Evolutionary conservation across 2,888 invertebrate species (phyloP), one percentile per base, ranked within the genome.

Genomic region (Holacanthella duospinosa): DNA sequence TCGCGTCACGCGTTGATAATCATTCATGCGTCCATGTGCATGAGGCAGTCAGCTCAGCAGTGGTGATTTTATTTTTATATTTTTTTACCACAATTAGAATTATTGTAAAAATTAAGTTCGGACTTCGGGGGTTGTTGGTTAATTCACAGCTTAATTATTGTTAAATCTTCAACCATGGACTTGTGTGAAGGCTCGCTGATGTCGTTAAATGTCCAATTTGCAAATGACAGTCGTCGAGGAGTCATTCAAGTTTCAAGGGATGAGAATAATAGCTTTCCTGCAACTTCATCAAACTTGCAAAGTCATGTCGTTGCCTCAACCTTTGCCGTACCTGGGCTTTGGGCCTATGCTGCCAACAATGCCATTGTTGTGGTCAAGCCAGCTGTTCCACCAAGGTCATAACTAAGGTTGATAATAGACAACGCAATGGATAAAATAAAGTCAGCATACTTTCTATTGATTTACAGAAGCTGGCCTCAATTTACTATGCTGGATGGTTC

Each of bases 341-440:
- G 69, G 68, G 71, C 68, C n/a, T 71, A 71, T 55, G 59, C 65
- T 27, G 59, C 66, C 9, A 43, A 43, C 19, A 66, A 64, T 58
- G 21, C 59, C 0, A 56, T 71, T 6, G 69, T 71, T 1, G 43
- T 70, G 16, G 71, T 59, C 21, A 21, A 55, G n/a, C 26, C 28
- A 6, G 53, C 21, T n/a, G n/a, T n/a, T n/a, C n/a, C n/a, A n/a
- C n/a, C n/a, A n/a, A 21, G 25, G 53, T 6, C 6, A n/a, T 21
- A 53, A 53, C 6, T 21, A 6, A 53, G 9, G 53, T n/a, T 6
- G 36, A 6, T 36, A 36, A n/a, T n/a, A n/a, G n/a, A n/a, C n/a
- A n/a, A n/a, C n/a, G n/a, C n/a, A n/a, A n/a, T n/a, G n/a, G n/a
- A n/a, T n/a, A n/a, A n/a, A n/a, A n/a, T 16, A 36, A 36, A 36